Percentiles rank a stretch among this genome's conserved stretches.
phyloP scores from a whole-genome alignment of 2,888 invertebrate species.

The Sphinx pinastri region DNA sequence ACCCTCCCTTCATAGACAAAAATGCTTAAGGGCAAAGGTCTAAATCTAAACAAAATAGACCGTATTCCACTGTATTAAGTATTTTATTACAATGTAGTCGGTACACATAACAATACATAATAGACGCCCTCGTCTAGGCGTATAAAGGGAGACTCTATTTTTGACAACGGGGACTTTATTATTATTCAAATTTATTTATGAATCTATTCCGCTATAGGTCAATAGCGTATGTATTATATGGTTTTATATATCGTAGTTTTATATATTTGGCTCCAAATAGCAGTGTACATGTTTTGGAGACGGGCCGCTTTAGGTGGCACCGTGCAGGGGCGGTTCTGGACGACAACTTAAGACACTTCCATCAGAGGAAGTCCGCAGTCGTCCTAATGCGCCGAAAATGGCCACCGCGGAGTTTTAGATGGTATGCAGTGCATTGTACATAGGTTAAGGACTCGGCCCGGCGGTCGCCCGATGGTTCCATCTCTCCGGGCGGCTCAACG shows the following conservation, averaged over 20 bases:
- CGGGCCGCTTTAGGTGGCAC: too few species aligned
- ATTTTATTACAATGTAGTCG: conserved; percentile 23
- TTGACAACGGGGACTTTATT: conserved; percentile 39
- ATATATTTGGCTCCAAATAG: too few species aligned
- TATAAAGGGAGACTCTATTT: conserved; percentile 53
- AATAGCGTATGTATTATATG: background rate
- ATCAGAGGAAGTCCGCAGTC: too few species aligned
- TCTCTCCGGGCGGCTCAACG: too few species aligned
- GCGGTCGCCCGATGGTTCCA: too few species aligned
- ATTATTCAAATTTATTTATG: conserved; percentile 51
- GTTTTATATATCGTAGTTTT: background rate
- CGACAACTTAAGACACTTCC: too few species aligned
- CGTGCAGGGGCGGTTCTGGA: too few species aligned
- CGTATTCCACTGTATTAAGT: conserved; percentile 14
- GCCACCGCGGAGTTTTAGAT: too few species aligned
- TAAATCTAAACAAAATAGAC: background rate
- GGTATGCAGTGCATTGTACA: too few species aligned
- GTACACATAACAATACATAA: conserved; percentile 36
- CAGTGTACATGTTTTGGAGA: too few species aligned
- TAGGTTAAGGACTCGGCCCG: too few species aligned
- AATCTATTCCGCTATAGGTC: conserved; percentile 32
- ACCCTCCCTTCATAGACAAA: conserved; percentile 9
- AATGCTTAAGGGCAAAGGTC: background rate
- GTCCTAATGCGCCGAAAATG: too few species aligned
- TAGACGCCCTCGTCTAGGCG: conserved; percentile 61